Conservation (phyloP, 2,797 vertebrate genomes). For the Cynodonichthys magdalenae region DNA sequence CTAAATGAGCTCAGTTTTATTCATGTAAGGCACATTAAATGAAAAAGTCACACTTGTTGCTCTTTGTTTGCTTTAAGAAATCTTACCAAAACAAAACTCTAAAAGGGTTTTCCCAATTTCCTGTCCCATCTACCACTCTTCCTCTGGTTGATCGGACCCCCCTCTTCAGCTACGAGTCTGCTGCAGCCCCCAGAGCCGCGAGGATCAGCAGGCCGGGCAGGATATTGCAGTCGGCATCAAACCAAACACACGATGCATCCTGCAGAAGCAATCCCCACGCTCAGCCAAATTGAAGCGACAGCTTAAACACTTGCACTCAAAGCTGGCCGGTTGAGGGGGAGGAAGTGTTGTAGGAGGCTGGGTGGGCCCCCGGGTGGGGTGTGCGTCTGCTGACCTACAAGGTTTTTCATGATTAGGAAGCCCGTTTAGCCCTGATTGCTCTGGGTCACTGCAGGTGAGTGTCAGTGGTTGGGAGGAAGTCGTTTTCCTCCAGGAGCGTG, state of each 20-base stretch:
- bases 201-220: conserved; percentile 60
- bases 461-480: conserved; percentile 74
- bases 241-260: conserved; percentile 66
- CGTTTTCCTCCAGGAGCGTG: conserved; percentile 67
- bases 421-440: conserved; percentile 71
- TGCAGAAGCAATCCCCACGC: conserved; percentile 57
- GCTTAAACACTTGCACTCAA: conserved; percentile 72
- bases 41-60: conserved; percentile 8
- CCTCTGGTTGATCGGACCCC: conserved; percentile 37
- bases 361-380: conserved; percentile 30
- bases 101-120: conserved; percentile 34
- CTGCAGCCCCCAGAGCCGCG: conserved; percentile 21
- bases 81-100: conserved; percentile 47
- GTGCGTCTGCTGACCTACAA: conserved; percentile 51
- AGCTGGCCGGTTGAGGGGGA: conserved; percentile 21
- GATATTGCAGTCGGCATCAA: conserved; percentile 75
- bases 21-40: conserved; percentile 1
- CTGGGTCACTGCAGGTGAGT: conserved; percentile 74
- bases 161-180: conserved; percentile 42
- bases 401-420: conserved; percentile 59
- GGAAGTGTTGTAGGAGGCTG: conserved; percentile 29
- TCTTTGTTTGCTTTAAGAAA: conserved; percentile 4
- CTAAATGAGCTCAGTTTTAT: conserved; percentile 20
- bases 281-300: conserved; percentile 72
- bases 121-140: conserved; percentile 43